A percentile compares a stretch with the other conserved stretches of the same genome.
phyloP scores from a whole-genome alignment of 2,888 invertebrate genomes.

The Rapana venosa region DNA sequence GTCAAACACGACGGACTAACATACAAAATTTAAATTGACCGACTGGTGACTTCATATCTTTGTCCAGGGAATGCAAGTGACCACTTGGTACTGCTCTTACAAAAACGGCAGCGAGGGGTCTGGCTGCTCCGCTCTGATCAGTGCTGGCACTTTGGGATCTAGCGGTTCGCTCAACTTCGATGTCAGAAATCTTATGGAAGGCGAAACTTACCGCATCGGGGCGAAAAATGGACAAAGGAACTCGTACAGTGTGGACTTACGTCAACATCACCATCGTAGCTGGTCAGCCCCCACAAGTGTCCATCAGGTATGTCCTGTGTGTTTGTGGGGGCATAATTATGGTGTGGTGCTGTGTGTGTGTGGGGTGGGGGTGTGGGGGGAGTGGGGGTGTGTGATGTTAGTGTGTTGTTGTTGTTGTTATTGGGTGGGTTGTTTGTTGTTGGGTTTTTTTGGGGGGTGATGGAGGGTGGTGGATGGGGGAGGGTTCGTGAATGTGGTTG shows the following conservation, averaged over 20 bases:
- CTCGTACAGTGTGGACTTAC: constrained; percentile 45
- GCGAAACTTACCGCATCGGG: constrained; percentile 30
- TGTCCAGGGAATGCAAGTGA: constrained; percentile 39
- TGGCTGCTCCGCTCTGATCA: not conserved
- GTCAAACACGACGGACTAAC: too few relatives aligned
- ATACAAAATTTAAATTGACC: too few relatives aligned
- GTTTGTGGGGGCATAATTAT: too few relatives aligned
- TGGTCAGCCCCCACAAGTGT: constrained; percentile 55
- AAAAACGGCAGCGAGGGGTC: not conserved
- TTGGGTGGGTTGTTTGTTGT: too few relatives aligned
- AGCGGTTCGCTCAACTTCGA: not conserved
- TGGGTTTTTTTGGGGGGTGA: too few relatives aligned
- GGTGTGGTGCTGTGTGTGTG: too few relatives aligned
- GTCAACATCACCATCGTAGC: constrained; percentile 53
- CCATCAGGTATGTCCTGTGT: constrained; percentile 53
- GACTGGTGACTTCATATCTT: too few relatives aligned
- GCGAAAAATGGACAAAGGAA: constrained; percentile 53
- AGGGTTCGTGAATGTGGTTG: too few relatives aligned
- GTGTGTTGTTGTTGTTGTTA: too few relatives aligned
- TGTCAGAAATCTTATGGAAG: not conserved
- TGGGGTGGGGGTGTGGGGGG: too few relatives aligned
- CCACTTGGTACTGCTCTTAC: constrained; percentile 44
- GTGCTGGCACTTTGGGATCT: not conserved
- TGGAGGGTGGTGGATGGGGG: too few relatives aligned
- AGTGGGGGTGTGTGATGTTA: too few relatives aligned